phyloP scores from a whole-genome alignment of 2,888 invertebrate species.

The Ophioninae sp. region DNA sequence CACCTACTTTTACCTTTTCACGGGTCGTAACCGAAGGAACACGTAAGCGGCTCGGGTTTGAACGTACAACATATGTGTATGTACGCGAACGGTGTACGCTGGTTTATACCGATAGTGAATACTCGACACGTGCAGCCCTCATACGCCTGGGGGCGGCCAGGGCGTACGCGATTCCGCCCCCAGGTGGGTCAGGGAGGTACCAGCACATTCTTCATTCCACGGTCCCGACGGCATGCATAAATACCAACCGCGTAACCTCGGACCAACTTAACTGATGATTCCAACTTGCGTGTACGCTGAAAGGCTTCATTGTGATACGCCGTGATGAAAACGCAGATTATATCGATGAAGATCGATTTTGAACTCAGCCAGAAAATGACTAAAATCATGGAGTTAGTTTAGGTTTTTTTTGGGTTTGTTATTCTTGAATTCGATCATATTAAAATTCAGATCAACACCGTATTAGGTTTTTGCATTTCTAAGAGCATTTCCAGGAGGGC shows the following conservation, averaged over 20 bases:
- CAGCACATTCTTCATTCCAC: conserved; percentile 75
- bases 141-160: conserved; percentile 79
- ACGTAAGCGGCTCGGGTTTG: conserved; percentile 34
- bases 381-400: too few relatives aligned
- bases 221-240: conserved; percentile 65
- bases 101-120: conserved; percentile 53
- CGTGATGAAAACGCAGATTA: conserved; percentile 11
- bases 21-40: conserved; percentile 40
- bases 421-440: too few relatives aligned
- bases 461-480: too few relatives aligned
- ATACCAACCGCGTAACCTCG: conserved; percentile 61
- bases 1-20: conserved; percentile 30
- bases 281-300: conserved; percentile 15
- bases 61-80: conserved; percentile 7
- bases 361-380: too few relatives aligned
- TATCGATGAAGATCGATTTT: conserved; percentile 9
- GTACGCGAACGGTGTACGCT: conserved; percentile 30
- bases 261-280: conserved; percentile 49
- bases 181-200: conserved; percentile 80
- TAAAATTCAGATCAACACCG: too few relatives aligned
- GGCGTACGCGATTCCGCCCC: conserved; percentile 80
- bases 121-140: conserved; percentile 73
- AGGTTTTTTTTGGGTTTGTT: too few relatives aligned
- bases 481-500: too few relatives aligned
- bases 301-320: conserved; percentile 13